Conservation (phyloP, 1,140 invertebrate genomes). For the Drosophila carrolli region DNA sequence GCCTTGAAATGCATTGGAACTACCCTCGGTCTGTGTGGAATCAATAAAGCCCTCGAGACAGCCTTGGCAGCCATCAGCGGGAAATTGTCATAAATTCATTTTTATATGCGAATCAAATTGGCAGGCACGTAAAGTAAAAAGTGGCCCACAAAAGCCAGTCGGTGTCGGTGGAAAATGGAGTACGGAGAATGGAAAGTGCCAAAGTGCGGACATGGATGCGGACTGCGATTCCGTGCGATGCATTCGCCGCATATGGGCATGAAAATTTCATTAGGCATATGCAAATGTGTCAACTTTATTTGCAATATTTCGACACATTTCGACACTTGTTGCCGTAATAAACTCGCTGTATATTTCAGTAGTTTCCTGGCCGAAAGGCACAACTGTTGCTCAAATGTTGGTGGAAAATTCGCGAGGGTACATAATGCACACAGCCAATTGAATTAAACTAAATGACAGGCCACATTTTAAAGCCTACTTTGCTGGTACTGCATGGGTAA, state of each 20-base stretch:
- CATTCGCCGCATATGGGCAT: slow-evolving; percentile 38
- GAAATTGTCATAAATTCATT: slow-evolving; percentile 83
- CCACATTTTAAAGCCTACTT: slow-evolving; percentile 45
- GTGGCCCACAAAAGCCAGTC: slow-evolving; percentile 38
- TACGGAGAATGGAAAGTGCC: slow-evolving; percentile 62
- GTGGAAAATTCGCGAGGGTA: slow-evolving; percentile 24
- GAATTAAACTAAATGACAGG: slow-evolving; percentile 71
- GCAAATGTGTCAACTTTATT: slow-evolving; percentile 84
- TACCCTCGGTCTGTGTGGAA: slow-evolving; percentile 19
- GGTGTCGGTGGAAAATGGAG: slow-evolving; percentile 5
- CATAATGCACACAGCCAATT: slow-evolving; percentile 48
- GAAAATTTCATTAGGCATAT: slow-evolving; percentile 81
- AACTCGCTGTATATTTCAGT: slow-evolving; percentile 59
- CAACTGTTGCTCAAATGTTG: slow-evolving; percentile 55
- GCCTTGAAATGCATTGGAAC: neutral
- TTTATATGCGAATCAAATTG: slow-evolving; percentile 71
- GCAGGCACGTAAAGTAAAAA: slow-evolving; percentile 71
- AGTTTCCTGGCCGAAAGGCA: slow-evolving; percentile 12
- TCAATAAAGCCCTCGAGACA: slow-evolving; percentile 55
- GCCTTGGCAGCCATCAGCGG: slow-evolving; percentile 68
- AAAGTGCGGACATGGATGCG: slow-evolving; percentile 30
- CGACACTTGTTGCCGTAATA: slow-evolving; percentile 79
- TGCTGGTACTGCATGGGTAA: neutral
- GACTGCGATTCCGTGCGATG: slow-evolving; percentile 27
- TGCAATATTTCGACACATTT: slow-evolving; percentile 72